Percentiles rank a stretch among this genome's conserved stretches.
phyloP scores from a whole-genome alignment of 37 sponge, comb jelly and placozoan species.

The Hexactinellida sp. region DNA sequence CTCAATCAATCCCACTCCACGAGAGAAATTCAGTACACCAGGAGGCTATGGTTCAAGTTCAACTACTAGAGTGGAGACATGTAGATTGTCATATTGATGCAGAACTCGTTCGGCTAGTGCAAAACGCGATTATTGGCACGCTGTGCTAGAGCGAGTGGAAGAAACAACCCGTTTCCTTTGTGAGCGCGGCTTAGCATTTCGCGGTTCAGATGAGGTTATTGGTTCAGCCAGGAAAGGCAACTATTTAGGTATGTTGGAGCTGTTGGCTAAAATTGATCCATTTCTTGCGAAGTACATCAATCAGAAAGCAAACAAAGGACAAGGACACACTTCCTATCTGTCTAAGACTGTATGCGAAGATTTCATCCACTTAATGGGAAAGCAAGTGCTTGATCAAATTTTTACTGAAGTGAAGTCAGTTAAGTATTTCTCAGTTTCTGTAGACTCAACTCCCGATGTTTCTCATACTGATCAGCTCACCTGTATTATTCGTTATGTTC shows the following conservation, averaged over 20 bases:
- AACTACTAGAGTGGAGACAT: background rate
- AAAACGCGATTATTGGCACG: constrained; percentile 9
- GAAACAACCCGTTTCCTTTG: background rate
- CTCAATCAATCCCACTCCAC: no score
- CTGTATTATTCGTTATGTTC: constrained; percentile 12
- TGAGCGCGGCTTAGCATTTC: no score
- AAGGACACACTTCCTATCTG: no score
- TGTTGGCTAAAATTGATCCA: constrained; percentile 17
- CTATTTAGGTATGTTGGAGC: no score
- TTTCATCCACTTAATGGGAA: constrained; percentile 17
- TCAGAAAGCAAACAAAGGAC: constrained; percentile 18
- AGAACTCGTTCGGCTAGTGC: background rate
- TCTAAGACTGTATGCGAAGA: constrained; percentile 18
- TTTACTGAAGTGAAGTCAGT: background rate
- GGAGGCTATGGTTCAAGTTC: background rate
- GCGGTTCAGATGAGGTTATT: no score
- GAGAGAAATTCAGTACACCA: background rate
- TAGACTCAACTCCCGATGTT: constrained; percentile 20
- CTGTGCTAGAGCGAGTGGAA: background rate
- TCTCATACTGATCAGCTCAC: constrained; percentile 21
- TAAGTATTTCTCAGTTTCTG: constrained; percentile 20
- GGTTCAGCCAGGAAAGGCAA: no score
- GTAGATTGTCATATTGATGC: no score
- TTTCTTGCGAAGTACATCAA: background rate
- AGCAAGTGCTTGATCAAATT: background rate